phyloP scores from a whole-genome alignment of 2,888 invertebrate genomes.

The Aelia acuminata region DNA sequence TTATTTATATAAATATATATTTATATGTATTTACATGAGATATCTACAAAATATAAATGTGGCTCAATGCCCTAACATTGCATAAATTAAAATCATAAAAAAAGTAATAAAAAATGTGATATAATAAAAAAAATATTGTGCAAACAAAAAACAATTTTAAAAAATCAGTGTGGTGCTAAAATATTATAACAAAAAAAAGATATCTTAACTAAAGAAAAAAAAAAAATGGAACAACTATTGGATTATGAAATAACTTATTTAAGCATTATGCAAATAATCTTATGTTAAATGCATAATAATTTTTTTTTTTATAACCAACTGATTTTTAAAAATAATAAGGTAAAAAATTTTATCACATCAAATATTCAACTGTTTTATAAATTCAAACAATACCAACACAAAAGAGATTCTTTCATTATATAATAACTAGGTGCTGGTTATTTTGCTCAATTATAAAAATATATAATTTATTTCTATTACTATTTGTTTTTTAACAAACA shows the following conservation, averaged over 20 bases:
- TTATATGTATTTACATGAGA: constrained; percentile 33
- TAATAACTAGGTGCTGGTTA: constrained; percentile 22
- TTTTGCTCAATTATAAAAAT: constrained; percentile 17
- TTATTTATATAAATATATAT: constrained; percentile 27
- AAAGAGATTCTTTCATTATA: constrained; percentile 35
- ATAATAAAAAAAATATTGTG: background rate
- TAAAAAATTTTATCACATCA: background rate
- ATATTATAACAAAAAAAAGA: background rate
- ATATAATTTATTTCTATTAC: constrained; percentile 21
- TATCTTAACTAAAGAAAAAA: too few species aligned
- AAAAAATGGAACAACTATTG: background rate
- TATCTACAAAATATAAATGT: constrained; percentile 47
- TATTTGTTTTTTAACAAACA: constrained; percentile 27
- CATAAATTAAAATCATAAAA: constrained; percentile 37
- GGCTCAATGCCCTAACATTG: constrained; percentile 8
- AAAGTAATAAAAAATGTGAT: constrained; percentile 38
- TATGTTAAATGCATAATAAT: background rate
- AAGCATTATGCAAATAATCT: background rate
- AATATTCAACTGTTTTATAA: constrained; percentile 12
- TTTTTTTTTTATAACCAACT: background rate
- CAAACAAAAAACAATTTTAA: background rate
- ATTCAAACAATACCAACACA: constrained; percentile 18
- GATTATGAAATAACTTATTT: background rate
- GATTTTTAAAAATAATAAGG: background rate
- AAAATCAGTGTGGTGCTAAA: constrained; percentile 1